Conservation (phyloP, 2,797 vertebrate species). For the Alcedo quadribrachys region DNA sequence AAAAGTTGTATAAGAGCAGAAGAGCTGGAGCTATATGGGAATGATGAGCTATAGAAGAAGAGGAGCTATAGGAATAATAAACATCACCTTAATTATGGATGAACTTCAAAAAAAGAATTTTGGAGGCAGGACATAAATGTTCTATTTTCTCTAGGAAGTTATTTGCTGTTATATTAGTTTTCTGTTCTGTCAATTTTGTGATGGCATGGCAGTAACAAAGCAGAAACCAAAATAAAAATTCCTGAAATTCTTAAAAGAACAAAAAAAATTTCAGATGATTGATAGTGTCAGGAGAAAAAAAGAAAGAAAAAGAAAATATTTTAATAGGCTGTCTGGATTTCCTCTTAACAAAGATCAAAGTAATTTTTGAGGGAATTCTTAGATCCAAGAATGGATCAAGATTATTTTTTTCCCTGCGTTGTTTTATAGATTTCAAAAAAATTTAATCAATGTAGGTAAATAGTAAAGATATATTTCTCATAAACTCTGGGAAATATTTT, state of each 20-base stretch:
- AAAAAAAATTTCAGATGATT: not conserved
- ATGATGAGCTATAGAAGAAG: not conserved
- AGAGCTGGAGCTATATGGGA: not conserved
- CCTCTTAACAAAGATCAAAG: slow-evolving; percentile 62
- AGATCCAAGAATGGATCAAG: not conserved
- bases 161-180: not conserved
- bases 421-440: slow-evolving; percentile 62
- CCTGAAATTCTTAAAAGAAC: slow-evolving; percentile 47
- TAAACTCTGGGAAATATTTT: slow-evolving; percentile 25
- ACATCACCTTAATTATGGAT: not conserved
- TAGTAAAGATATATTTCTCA: slow-evolving; percentile 28
- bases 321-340: slow-evolving; percentile 54
- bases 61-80: not conserved
- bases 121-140: not conserved
- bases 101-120: not conserved
- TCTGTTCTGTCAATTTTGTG: not conserved
- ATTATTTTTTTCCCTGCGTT: not conserved
- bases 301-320: not conserved
- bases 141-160: not conserved
- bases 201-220: not conserved
- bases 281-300: not conserved
- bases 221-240: slow-evolving; percentile 38
- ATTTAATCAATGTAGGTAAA: slow-evolving; percentile 24
- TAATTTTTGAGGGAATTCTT: not conserved
- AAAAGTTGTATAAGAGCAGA: not conserved